A percentile compares a stretch with the other conserved stretches of the same genome.
Conservation (phyloP, 2,797 vertebrate species). For the Enteromius argenteus region DNA sequence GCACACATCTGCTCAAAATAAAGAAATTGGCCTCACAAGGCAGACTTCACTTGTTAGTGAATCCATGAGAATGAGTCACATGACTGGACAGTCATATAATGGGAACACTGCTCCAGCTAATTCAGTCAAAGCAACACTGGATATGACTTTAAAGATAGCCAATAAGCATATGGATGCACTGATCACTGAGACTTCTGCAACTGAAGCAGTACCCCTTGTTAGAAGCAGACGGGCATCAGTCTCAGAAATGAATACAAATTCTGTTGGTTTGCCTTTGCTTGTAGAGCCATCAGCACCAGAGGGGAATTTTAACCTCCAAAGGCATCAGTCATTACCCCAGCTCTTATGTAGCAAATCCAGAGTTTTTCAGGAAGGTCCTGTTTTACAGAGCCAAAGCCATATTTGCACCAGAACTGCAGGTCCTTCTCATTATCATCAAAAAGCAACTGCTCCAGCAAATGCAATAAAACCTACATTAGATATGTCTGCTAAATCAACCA, state of each 20-base stretch:
- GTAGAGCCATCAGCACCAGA: conserved; percentile 29
- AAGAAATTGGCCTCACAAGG: conserved; percentile 25
- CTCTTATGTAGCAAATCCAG: background rate
- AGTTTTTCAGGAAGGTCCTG: conserved; percentile 30
- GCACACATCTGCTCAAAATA: conserved; percentile 14
- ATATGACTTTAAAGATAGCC: conserved; percentile 56
- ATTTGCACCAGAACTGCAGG: conserved; percentile 28
- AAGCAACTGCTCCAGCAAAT: conserved; percentile 49
- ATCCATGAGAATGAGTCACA: conserved; percentile 21
- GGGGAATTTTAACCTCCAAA: background rate
- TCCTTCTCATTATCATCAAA: conserved; percentile 30
- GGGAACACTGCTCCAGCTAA: conserved; percentile 54
- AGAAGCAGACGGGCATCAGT: conserved; percentile 46
- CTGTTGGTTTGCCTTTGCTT: conserved; percentile 47
- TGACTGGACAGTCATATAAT: conserved; percentile 13
- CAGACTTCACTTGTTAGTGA: conserved; percentile 41
- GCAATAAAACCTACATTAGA: conserved; percentile 76
- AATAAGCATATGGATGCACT: conserved; percentile 7
- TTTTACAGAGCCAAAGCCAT: conserved; percentile 27
- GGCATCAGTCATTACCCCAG: conserved; percentile 18
- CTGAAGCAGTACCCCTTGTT: conserved; percentile 54
- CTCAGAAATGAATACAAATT: conserved; percentile 18
- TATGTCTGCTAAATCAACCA: conserved; percentile 71
- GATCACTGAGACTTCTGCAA: conserved; percentile 40
- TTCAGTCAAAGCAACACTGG: conserved; percentile 49